Conservation (phyloP, 2,113 vertebrate species). For the Centropristis striata region DNA sequence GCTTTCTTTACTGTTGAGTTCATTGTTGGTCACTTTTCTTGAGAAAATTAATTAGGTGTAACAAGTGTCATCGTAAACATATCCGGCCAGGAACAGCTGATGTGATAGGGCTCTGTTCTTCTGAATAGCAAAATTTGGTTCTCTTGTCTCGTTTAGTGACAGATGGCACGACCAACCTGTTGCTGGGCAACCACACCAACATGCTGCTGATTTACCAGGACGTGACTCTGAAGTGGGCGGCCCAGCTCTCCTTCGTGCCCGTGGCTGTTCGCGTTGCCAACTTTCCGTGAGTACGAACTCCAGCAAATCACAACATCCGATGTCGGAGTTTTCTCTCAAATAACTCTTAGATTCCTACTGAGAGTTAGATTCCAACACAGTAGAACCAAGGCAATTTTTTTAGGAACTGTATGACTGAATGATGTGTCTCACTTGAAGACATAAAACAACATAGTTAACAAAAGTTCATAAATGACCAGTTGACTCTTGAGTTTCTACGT, state of each 20-base stretch:
- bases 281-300: slow-evolving; percentile 89
- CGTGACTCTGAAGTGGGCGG: slow-evolving; percentile 93
- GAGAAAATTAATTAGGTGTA: neutral
- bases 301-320: slow-evolving; percentile 7
- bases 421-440: too few relatives aligned
- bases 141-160: slow-evolving; percentile 83
- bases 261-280: slow-evolving; percentile 90
- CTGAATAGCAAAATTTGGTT: neutral
- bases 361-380: neutral
- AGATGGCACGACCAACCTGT: slow-evolving; percentile 91
- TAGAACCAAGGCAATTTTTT: neutral
- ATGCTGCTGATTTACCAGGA: slow-evolving; percentile 96
- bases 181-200: slow-evolving; percentile 93
- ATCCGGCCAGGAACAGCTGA: neutral
- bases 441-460: too few relatives aligned
- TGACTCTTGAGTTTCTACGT: neutral
- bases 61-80: neutral
- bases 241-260: slow-evolving; percentile 91
- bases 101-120: neutral
- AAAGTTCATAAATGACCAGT: neutral
- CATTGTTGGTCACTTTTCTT: too few relatives aligned
- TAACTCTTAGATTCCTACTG: neutral
- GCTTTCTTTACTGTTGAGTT: neutral
- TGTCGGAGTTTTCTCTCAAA: neutral
- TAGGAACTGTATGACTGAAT: too few relatives aligned